Evolutionary conservation across 1,140 invertebrate genomes (phyloP).

Genomic region (Leptinotarsa texana): DNA sequence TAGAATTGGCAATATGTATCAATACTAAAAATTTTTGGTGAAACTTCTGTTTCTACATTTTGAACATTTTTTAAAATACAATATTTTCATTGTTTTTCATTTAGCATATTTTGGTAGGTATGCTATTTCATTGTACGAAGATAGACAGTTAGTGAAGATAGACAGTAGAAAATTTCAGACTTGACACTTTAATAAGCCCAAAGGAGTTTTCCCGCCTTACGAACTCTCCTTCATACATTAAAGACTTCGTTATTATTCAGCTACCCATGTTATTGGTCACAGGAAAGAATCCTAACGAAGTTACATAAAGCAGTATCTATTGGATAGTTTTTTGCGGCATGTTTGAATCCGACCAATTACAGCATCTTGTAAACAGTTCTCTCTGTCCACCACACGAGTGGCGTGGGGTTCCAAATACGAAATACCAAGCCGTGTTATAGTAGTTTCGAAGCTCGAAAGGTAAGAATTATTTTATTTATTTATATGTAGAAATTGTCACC

Average conservation of each 20-base stretch:
- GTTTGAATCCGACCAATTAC: constrained; percentile 65
- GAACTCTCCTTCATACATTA: constrained; percentile 1
- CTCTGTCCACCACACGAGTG: constrained; percentile 63
- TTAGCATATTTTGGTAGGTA: no score
- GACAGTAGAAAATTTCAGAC: no score
- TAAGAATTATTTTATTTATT: constrained; percentile 64
- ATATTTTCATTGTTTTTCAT: no score
- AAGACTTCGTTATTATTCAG: constrained; percentile 22
- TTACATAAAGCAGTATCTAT: constrained; percentile 53
- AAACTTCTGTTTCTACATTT: no score
- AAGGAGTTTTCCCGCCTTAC: constrained; percentile 19
- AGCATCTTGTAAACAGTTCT: constrained; percentile 57
- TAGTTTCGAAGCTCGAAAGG: constrained; percentile 62
- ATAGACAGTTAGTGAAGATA: no score
- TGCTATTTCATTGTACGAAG: no score
- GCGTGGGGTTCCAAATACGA: constrained; percentile 66
- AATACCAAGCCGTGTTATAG: constrained; percentile 66
- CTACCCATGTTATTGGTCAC: constrained; percentile 36
- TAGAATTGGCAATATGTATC: no score
- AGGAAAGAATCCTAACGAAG: constrained; percentile 38
- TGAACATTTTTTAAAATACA: no score
- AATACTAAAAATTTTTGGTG: no score
- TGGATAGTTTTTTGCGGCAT: constrained; percentile 65
- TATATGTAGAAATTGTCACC: constrained; percentile 58
- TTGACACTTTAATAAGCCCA: not conserved